Conservation (phyloP, 2,888 invertebrate species). For the Cotesia congregata region DNA sequence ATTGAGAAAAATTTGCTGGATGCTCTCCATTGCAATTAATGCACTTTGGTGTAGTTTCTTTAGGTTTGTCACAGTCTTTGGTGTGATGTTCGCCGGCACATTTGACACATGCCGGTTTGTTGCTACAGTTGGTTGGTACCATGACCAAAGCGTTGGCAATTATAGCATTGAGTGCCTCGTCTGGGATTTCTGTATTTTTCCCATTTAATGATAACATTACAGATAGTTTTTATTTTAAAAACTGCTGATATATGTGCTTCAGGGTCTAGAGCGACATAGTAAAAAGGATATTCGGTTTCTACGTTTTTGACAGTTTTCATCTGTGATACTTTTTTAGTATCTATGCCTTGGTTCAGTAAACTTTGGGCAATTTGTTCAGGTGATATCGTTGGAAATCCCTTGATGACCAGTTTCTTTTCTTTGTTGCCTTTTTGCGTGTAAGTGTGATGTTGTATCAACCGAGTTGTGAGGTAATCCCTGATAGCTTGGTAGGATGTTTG, state of each 20-base stretch:
- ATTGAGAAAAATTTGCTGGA: constrained; percentile 1
- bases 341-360: background rate
- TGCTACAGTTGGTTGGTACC: background rate
- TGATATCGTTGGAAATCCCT: background rate
- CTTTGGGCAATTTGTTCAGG: background rate
- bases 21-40: background rate
- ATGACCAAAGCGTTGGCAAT: constrained; percentile 18
- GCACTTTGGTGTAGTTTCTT: background rate
- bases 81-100: constrained; percentile 12
- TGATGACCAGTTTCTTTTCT: constrained; percentile 7
- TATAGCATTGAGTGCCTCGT: constrained; percentile 28
- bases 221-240: background rate
- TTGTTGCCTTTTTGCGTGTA: background rate
- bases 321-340: background rate
- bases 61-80: background rate
- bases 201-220: constrained; percentile 16
- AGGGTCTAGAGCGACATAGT: background rate
- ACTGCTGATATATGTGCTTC: background rate
- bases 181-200: constrained; percentile 18
- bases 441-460: background rate
- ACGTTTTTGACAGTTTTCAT: background rate
- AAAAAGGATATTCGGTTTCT: background rate
- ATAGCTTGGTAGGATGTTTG: background rate
- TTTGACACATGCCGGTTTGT: constrained; percentile 2
- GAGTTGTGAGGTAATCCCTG: background rate